phyloP scores from a whole-genome alignment of 2,797 vertebrate genomes.

The Anisognathus igniventris region DNA sequence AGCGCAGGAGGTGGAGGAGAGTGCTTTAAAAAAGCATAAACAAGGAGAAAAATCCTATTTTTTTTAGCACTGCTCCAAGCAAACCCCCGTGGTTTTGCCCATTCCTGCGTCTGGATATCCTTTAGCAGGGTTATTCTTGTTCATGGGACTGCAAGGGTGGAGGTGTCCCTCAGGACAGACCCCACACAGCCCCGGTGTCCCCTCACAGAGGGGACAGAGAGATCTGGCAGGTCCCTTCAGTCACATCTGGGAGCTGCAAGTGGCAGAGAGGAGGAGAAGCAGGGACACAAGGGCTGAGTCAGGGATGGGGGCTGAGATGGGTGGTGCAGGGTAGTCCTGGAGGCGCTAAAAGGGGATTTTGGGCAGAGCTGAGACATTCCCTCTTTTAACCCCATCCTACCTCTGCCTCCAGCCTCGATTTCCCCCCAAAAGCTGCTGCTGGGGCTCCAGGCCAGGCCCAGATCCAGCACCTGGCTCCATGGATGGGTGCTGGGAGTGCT shows the following conservation, averaged over 20 bases:
- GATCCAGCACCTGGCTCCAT: fast-evolving
- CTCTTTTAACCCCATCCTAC: background rate
- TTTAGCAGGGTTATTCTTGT: background rate
- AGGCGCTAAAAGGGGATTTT: background rate
- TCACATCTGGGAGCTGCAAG: background rate
- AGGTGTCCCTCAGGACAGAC: background rate
- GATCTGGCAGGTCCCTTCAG: background rate
- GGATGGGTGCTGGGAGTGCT: background rate
- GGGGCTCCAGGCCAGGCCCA: background rate
- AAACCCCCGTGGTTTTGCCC: fast-evolving
- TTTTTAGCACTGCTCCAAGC: background rate
- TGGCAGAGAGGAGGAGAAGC: background rate
- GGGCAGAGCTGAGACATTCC: background rate
- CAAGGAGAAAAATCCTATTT: background rate
- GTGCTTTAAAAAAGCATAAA: background rate
- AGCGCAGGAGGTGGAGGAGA: background rate
- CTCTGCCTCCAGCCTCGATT: background rate
- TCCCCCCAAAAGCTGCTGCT: background rate
- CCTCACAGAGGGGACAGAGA: background rate
- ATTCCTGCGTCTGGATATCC: background rate
- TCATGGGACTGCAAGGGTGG: background rate
- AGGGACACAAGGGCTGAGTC: background rate
- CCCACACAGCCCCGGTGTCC: fast-evolving
- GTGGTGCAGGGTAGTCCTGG: background rate
- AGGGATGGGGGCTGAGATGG: background rate